Percentiles rank a stretch among this genome's conserved stretches.
Conservation (phyloP, 2,888 invertebrate species). For the Hylaea fasciaria region DNA sequence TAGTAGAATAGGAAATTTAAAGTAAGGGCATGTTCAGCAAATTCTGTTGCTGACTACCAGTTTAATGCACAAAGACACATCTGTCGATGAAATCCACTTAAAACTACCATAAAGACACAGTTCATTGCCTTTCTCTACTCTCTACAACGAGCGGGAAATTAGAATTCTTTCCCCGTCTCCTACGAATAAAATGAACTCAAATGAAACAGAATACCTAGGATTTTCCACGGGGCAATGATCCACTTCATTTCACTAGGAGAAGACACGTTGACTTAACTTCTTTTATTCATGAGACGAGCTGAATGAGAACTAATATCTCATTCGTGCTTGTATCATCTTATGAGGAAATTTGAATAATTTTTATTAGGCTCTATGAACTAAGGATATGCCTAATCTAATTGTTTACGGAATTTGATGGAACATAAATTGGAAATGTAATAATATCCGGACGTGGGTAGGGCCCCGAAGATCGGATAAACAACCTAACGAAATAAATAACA, state of each 20-base stretch:
- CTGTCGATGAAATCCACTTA: slow-evolving; percentile 27
- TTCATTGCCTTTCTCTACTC: slow-evolving; percentile 46
- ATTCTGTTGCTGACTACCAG: neutral
- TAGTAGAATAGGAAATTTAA: too few relatives aligned
- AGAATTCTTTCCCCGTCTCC: slow-evolving; percentile 52
- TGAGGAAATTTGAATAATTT: too few relatives aligned
- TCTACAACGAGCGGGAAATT: slow-evolving; percentile 41
- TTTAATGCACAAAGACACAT: slow-evolving; percentile 10
- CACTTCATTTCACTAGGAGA: slow-evolving; percentile 28
- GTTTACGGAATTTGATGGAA: too few relatives aligned
- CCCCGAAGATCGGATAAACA: too few relatives aligned
- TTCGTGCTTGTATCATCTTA: neutral
- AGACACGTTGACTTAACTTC: slow-evolving; percentile 25
- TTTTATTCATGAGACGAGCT: slow-evolving; percentile 15
- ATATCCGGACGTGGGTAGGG: too few relatives aligned
- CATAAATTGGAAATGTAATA: too few relatives aligned
- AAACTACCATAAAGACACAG: slow-evolving; percentile 41
- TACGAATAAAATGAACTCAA: slow-evolving; percentile 47
- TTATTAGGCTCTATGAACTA: too few relatives aligned
- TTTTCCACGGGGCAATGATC: slow-evolving; percentile 45
- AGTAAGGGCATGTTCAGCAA: too few relatives aligned
- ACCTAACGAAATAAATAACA: too few relatives aligned
- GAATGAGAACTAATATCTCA: slow-evolving; percentile 6
- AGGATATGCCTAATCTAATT: too few relatives aligned
- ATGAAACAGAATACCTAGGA: slow-evolving; percentile 50